Conservation (phyloP, 2,113 vertebrate species). For the Cricetomys ansorgei region DNA sequence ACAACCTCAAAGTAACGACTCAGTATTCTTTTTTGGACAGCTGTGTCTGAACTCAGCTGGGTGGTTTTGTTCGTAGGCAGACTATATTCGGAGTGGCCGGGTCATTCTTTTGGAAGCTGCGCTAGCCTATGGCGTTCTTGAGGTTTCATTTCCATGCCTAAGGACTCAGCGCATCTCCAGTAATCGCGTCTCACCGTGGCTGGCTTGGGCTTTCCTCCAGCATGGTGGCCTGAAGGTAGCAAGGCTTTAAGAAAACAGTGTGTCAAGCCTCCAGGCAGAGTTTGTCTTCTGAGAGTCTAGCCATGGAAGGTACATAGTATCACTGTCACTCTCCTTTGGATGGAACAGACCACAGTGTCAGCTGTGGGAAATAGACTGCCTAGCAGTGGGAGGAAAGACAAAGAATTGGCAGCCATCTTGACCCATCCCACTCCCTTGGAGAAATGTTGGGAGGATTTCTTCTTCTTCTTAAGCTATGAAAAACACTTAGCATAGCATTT, state of each 20-base stretch:
- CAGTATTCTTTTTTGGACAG: neutral
- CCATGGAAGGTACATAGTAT: neutral
- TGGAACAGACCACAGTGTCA: neutral
- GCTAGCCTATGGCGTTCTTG: neutral
- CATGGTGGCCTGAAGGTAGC: neutral
- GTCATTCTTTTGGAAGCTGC: neutral
- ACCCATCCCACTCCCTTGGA: neutral
- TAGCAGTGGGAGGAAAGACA: neutral
- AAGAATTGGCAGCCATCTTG: neutral
- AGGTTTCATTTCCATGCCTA: neutral
- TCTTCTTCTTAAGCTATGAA: neutral
- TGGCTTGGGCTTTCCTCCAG: neutral
- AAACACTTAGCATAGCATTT: conserved; percentile 28
- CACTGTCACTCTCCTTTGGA: neutral
- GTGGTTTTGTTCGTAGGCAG: neutral
- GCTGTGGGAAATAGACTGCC: neutral
- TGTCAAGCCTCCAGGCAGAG: neutral
- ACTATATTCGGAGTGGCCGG: neutral
- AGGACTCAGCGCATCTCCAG: neutral
- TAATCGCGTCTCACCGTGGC: neutral
- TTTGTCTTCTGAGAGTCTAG: neutral
- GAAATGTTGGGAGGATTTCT: neutral
- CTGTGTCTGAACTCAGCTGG: neutral
- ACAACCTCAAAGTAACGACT: neutral
- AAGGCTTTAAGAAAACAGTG: neutral